Evolutionary conservation across 2,113 vertebrate species (phyloP).

Genomic region (Colaptes auratus): DNA sequence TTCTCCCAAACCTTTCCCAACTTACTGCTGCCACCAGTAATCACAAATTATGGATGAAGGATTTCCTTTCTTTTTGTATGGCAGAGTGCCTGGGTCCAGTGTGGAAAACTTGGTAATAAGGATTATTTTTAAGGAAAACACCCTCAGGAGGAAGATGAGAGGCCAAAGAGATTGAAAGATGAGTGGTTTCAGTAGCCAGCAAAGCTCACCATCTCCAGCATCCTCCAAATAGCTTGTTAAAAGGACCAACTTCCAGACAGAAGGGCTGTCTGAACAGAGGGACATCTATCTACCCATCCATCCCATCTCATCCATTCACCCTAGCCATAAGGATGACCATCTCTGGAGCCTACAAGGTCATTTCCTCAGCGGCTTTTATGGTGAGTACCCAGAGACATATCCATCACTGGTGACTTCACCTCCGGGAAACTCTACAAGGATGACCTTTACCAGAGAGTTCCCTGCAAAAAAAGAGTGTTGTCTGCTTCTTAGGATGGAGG

Average conservation of each 20-base stretch:
- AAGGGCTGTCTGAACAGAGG: background rate
- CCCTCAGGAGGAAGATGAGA: background rate
- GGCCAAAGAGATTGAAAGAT: background rate
- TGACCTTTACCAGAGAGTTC: background rate
- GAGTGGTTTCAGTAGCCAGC: background rate
- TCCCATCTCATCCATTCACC: background rate
- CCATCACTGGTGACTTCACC: accelerated
- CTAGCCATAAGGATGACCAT: background rate
- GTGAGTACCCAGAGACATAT: background rate
- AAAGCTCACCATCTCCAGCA: background rate
- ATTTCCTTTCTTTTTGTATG: background rate
- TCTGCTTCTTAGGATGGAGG: background rate
- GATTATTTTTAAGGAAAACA: background rate
- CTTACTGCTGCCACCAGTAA: background rate
- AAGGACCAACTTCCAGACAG: background rate
- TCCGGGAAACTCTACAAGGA: background rate
- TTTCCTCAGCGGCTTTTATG: background rate
- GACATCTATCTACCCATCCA: background rate
- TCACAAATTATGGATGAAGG: background rate
- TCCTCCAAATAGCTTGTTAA: background rate
- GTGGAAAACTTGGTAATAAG: background rate
- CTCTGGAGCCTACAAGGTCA: background rate
- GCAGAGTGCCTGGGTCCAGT: background rate
- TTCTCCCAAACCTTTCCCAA: background rate
- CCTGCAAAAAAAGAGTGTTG: background rate